Evolutionary conservation across 1,140 invertebrate genomes (phyloP), one percentile per base, ranked within the genome.

Genomic region (Microplitis demolitor): DNA sequence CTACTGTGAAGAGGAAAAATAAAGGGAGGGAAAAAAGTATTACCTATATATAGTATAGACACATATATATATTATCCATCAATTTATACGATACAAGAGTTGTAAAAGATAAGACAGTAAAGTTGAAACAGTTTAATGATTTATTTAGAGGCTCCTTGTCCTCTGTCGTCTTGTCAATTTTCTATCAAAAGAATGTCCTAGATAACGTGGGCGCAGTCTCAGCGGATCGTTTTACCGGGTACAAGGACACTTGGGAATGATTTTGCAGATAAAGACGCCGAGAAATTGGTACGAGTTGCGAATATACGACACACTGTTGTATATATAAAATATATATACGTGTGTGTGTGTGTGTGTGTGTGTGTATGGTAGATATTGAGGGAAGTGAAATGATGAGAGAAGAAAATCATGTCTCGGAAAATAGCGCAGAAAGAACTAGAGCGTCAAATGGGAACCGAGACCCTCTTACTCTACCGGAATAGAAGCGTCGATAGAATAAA

Each of bases 401-500:
- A 24, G 62, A 61, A 62, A 8, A 66, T 72, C 53, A 73, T 68
- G 62, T 69, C 64, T 58, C 39, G 63, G 39, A 45, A 45, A 45
- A 45, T 45, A 45, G 39, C 39, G 39, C 39, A 9, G 6, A 45
- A 45, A 45, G 51, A 58, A 72, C 66, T 74, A 70, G 76, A 76
- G 33, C 16, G 33, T 61, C 63, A 45, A 66, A 66, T 37, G 39
- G 37, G 63, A 45, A 50, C 63, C 14, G 5, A 14, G 35, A 66
- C 63, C 63, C 34, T 16, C 45, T 11, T 11, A 9, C 6, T 45
- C 39, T 11, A 11, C 39, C 39, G 39, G 39, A 45, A 45, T 45
- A 45, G 34, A 51, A 50, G 37, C 63, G 45, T 66, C 63, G 63
- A 67, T 67, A 78, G 76, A 79, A 76, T 79, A 76, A 78, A 80